Evolutionary conservation across 2,797 vertebrate genomes (phyloP).

Genomic region (Esox masquinongy): DNA sequence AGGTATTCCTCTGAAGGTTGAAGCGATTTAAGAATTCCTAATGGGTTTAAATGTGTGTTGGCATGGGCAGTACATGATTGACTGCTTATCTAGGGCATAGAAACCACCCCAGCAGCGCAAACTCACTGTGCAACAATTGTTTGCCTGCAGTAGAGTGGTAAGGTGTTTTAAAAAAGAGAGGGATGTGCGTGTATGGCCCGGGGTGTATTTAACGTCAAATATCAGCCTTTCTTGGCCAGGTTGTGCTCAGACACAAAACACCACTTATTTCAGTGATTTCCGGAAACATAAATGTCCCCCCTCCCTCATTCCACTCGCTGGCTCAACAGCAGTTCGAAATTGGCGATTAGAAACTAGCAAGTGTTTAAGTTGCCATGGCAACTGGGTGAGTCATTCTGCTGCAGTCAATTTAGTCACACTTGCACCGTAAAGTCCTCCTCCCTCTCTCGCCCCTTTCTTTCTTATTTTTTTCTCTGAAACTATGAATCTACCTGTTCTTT

Average conservation of each 20-base stretch:
- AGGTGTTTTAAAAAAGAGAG: neutral
- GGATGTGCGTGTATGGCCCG: neutral
- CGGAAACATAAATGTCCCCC: slow-evolving; percentile 41
- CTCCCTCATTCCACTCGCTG: slow-evolving; percentile 15
- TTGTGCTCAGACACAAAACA: neutral
- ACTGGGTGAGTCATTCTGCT: slow-evolving; percentile 82
- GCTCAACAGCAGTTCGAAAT: slow-evolving; percentile 56
- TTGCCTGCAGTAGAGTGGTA: neutral
- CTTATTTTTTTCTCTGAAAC: slow-evolving; percentile 12
- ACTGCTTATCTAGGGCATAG: slow-evolving; percentile 51
- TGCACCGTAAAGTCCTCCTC: slow-evolving; percentile 57
- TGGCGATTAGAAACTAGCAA: slow-evolving; percentile 68
- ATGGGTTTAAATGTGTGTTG: slow-evolving; percentile 12
- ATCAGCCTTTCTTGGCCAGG: slow-evolving; percentile 15
- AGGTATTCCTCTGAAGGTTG: no score
- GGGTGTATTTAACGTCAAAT: slow-evolving; percentile 15
- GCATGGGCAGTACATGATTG: slow-evolving; percentile 37
- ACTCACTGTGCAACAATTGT: slow-evolving; percentile 25
- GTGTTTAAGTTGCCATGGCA: slow-evolving; percentile 76
- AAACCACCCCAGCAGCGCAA: slow-evolving; percentile 54
- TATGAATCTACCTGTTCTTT: slow-evolving; percentile 10
- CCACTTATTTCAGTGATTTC: slow-evolving; percentile 44
- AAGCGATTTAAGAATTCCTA: neutral
- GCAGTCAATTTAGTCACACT: slow-evolving; percentile 79
- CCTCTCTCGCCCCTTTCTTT: slow-evolving; percentile 31